Percentiles rank a stretch among this genome's conserved stretches.
Evolutionary conservation across 2,797 vertebrate genomes (phyloP).

Genomic region (Fistularia tabacaria): DNA sequence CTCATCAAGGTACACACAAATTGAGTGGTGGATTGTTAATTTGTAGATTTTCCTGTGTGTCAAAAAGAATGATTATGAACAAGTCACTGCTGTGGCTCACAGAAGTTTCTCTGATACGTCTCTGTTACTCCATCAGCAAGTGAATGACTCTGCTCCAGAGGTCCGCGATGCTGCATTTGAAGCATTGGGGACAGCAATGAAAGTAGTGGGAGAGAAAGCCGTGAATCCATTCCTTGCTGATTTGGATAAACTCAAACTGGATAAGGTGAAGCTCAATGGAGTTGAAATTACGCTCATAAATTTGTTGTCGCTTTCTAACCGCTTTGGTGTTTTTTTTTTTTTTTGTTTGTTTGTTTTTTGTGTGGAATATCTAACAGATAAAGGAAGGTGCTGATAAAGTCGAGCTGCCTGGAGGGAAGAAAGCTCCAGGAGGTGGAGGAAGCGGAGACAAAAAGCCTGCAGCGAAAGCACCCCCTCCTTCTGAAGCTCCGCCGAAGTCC

Average conservation of each 20-base stretch:
- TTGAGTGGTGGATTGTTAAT: too few relatives aligned
- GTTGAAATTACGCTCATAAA: neutral
- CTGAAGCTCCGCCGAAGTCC: slow-evolving; percentile 69
- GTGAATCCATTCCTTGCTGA: slow-evolving; percentile 92
- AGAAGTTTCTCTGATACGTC: neutral
- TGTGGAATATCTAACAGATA: slow-evolving; percentile 79
- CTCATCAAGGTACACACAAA: slow-evolving; percentile 86
- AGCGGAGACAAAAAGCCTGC: slow-evolving; percentile 81
- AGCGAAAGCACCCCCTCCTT: slow-evolving; percentile 71
- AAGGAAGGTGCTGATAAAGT: slow-evolving; percentile 95
- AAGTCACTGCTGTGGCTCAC: too few relatives aligned
- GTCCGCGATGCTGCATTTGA: slow-evolving; percentile 97
- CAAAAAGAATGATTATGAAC: too few relatives aligned
- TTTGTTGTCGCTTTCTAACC: neutral
- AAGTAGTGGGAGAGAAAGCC: slow-evolving; percentile 94
- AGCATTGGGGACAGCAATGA: slow-evolving; percentile 92
- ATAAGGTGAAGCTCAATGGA: slow-evolving; percentile 76
- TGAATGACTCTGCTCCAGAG: slow-evolving; percentile 94
- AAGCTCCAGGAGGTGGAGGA: slow-evolving; percentile 51
- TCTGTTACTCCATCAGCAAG: slow-evolving; percentile 77
- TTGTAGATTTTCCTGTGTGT: too few relatives aligned
- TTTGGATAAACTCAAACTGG: slow-evolving; percentile 95
- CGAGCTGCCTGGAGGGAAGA: slow-evolving; percentile 84
- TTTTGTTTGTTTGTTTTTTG: neutral
- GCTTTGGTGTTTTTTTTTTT: neutral